phyloP scores from a whole-genome alignment of 2,113 vertebrate species.

The Gopherus flavomarginatus region DNA sequence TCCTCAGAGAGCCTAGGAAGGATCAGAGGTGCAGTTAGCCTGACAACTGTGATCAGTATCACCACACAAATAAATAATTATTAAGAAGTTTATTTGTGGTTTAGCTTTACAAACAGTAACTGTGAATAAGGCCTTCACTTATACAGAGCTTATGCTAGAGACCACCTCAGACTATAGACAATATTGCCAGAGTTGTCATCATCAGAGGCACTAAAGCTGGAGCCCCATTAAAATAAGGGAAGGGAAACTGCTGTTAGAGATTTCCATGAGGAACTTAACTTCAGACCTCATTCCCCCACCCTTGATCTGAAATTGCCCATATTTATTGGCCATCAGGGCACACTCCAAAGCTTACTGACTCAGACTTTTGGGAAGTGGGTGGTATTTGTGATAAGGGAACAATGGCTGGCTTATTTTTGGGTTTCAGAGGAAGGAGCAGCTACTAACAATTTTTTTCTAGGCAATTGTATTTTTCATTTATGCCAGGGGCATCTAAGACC shows the following conservation, averaged over 20 bases:
- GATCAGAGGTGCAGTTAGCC: not conserved
- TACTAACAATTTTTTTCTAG: not conserved
- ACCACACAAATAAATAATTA: not conserved
- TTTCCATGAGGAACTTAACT: not conserved
- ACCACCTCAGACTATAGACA: not conserved
- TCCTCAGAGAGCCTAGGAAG: not conserved
- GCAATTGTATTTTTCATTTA: not conserved
- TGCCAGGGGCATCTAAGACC: not conserved
- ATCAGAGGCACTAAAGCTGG: not conserved
- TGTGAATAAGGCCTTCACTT: slow-evolving; percentile 28
- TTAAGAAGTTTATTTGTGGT: not conserved
- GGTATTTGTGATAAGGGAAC: not conserved
- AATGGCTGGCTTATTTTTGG: not conserved
- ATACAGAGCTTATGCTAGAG: not conserved
- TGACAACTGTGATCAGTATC: not conserved
- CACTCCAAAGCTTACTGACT: not conserved
- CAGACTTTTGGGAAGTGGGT: not conserved
- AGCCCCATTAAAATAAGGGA: not conserved
- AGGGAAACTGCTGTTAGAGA: not conserved
- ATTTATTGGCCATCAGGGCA: not conserved
- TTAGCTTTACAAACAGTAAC: slow-evolving; percentile 12
- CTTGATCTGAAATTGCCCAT: not conserved
- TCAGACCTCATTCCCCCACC: not conserved
- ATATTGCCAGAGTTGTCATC: slow-evolving; percentile 1
- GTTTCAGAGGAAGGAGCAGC: not conserved